Percentiles rank a stretch among this genome's conserved stretches.
phyloP scores from a whole-genome alignment of 2,888 invertebrate genomes.

The Bhutanitis thaidina region DNA sequence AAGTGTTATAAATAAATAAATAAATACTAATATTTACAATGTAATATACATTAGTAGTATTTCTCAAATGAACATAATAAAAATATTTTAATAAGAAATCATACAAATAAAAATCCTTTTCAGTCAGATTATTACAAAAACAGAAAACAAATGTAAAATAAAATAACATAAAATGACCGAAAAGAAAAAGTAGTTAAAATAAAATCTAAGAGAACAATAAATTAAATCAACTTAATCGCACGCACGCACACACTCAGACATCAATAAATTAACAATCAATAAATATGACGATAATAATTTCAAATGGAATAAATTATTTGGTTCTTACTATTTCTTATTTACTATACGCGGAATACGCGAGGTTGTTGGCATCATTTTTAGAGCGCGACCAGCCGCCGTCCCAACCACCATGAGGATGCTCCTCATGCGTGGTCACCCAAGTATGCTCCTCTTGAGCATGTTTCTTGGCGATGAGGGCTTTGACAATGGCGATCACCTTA shows the following conservation, averaged over 20 bases:
- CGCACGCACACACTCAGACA: conserved; percentile 35
- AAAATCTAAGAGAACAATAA: conserved; percentile 30
- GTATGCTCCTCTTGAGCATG: conserved; percentile 47
- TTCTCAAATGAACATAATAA: conserved; percentile 26
- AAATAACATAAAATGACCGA: conserved; percentile 50
- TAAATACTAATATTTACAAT: background rate
- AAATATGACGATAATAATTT: conserved; percentile 26
- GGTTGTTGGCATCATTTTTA: conserved; percentile 55
- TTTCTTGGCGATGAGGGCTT: conserved; percentile 64
- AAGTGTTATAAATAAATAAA: background rate
- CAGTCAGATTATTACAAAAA: conserved; percentile 47
- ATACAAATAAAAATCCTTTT: conserved; percentile 47
- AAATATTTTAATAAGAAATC: conserved; percentile 23
- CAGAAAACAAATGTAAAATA: conserved; percentile 24
- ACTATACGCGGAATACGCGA: conserved; percentile 63
- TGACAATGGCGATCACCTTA: conserved; percentile 58
- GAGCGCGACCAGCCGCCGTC: conserved; percentile 68
- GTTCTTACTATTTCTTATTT: conserved; percentile 27
- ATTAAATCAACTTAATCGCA: conserved; percentile 27
- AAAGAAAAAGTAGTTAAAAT: conserved; percentile 42
- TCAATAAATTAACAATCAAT: conserved; percentile 47
- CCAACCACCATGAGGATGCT: conserved; percentile 50
- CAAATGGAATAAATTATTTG: conserved; percentile 35
- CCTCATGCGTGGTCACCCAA: conserved; percentile 44
- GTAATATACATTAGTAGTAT: conserved; percentile 22